Evolutionary conservation across 2,888 invertebrate species (phyloP), one percentile per base, ranked within the genome.

Genomic region (Empis livida): DNA sequence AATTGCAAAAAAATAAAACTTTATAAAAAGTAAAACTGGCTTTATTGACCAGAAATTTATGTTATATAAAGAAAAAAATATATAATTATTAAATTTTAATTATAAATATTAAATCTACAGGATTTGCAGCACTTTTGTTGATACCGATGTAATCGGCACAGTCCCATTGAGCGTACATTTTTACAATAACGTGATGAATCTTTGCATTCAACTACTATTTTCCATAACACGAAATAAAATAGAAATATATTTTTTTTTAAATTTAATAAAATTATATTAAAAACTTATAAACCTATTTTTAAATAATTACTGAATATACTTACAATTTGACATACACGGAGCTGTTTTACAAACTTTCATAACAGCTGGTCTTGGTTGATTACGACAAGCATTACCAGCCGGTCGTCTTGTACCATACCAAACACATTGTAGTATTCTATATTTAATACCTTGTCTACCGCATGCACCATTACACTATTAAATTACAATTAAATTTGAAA

Each of bases 391-490:
- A 53, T 84, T 83, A 14, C 86, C 91, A 9, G 93, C 93, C 30
- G 90, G 80, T 59, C 79, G 79, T 57, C 80, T 84, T 16, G 83
- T 85, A 8, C 84, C 83, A 57, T 80, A 83, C 96, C 95, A 97
- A 52, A 94, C 89, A 69, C 96, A 96, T 59, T 88, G 87, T 48
- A 96, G 72, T 55, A 86, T 82, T 56, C 96, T 78, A 63, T 91
- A 90, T 67, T 90, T 87, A 46, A 88, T 81, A 1, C 95, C 94
- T 57, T 80, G 79, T 49, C 77, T 75, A 39, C 84, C 88, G 64
- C 95, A 95, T 0, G 77, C 72, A 17, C 89, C 89, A 55, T 85
- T 79, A 65, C 95, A 96, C 91, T 92, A 67, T 42, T 69, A 65
- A 49, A n/a, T n/a, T n/a, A n/a, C 49, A n/a, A n/a, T n/a, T n/a